Conservation (phyloP, 1,140 invertebrate genomes). For the Tribolium madens region DNA sequence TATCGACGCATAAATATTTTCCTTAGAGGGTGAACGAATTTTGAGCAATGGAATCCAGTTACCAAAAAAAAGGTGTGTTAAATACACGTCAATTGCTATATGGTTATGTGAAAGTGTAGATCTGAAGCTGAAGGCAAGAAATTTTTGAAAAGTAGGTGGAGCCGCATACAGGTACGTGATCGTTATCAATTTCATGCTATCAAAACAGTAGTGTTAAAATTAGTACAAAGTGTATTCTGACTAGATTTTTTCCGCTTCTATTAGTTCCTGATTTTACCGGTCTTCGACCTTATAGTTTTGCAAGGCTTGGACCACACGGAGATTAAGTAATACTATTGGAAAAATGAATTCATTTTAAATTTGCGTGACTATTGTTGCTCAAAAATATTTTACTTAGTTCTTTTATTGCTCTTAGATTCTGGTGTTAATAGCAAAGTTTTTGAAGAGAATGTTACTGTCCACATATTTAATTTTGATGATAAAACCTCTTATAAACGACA, state of each 20-base stretch:
- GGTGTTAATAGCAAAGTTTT: no score
- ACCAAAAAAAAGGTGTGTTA: slow-evolving; percentile 1
- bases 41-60: neutral
- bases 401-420: no score
- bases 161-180: slow-evolving; percentile 1
- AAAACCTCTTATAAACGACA: no score
- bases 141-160: slow-evolving; percentile 25
- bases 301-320: neutral
- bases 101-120: slow-evolving; percentile 21
- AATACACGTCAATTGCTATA: slow-evolving; percentile 1
- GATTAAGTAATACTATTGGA: neutral
- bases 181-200: slow-evolving; percentile 29
- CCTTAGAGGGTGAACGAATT: neutral
- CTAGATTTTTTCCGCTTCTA: neutral
- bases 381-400: no score
- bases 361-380: neutral
- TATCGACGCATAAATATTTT: slow-evolving; percentile 4
- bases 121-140: neutral
- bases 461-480: no score
- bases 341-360: neutral
- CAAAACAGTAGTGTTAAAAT: slow-evolving; percentile 1
- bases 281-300: slow-evolving; percentile 8
- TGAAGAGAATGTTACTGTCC: no score
- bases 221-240: neutral
- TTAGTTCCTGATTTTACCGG: slow-evolving; percentile 14